Evolutionary conservation across 2,888 invertebrate species (phyloP).

Genomic region (Germaria angustata): DNA sequence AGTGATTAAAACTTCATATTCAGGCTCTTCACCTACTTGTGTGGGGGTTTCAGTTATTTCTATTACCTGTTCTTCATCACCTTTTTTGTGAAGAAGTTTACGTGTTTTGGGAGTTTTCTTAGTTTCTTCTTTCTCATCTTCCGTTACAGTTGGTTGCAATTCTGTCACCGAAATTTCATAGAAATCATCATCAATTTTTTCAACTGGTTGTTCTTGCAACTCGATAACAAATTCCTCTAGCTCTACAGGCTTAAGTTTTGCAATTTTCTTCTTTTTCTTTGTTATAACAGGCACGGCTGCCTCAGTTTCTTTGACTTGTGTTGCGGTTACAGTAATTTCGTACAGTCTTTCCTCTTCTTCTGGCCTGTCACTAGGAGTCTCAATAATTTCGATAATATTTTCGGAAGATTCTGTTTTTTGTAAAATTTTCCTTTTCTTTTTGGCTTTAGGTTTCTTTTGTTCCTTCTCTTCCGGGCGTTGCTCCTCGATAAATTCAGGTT

Average conservation of each 20-base stretch:
- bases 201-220: conserved; percentile 72
- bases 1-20: conserved; percentile 79
- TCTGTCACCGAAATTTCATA: conserved; percentile 74
- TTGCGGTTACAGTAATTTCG: conserved; percentile 72
- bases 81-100: conserved; percentile 77
- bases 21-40: conserved; percentile 78
- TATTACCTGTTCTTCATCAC: conserved; percentile 79
- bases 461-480: conserved; percentile 71
- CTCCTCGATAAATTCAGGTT: conserved; percentile 69
- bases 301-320: conserved; percentile 50
- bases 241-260: conserved; percentile 73
- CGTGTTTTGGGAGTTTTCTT: conserved; percentile 74
- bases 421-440: conserved; percentile 76
- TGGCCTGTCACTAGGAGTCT: conserved; percentile 72
- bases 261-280: conserved; percentile 73
- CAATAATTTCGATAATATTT: conserved; percentile 79
- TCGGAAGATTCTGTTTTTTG: conserved; percentile 78
- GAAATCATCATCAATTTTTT: conserved; percentile 69
- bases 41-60: conserved; percentile 77
- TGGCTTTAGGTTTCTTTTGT: conserved; percentile 73
- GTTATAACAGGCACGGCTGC: conserved; percentile 64
- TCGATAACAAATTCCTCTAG: conserved; percentile 75
- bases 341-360: conserved; percentile 68
- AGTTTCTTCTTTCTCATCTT: conserved; percentile 67
- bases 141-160: conserved; percentile 74